These are phyloP conservation scores for Cynopterus brachyotis DNA, from an alignment of 2,113 vertebrate genomes.

Conservation along the genomic window DNA sequence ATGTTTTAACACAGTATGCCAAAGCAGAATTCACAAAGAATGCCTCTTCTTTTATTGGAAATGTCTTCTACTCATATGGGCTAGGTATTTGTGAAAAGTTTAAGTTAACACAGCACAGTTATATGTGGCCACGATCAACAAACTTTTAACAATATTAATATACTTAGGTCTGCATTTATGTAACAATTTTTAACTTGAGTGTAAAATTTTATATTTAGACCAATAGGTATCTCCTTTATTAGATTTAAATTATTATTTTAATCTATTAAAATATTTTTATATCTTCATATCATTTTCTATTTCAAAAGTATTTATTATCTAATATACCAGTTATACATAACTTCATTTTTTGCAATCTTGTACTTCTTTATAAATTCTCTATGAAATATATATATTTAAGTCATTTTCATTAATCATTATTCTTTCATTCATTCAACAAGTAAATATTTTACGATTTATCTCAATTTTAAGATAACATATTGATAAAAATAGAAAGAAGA, in stretches of 20 bases:
- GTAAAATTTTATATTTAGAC: neutral
- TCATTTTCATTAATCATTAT: neutral
- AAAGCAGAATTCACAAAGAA: neutral
- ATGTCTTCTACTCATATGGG: neutral
- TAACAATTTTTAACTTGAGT: neutral
- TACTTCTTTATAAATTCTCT: neutral
- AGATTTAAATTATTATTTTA: neutral
- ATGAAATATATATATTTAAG: neutral
- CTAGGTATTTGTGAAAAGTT: conserved; percentile 1
- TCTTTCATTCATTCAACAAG: neutral
- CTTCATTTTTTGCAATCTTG: neutral
- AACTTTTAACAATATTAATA: neutral
- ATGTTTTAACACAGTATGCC: conserved; percentile 1
- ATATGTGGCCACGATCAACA: neutral
- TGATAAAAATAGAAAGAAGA: neutral
- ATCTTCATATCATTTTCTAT: neutral
- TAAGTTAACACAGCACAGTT: neutral
- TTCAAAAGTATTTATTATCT: neutral
- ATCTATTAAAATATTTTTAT: neutral
- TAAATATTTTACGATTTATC: neutral
- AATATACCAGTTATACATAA: neutral
- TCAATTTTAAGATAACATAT: neutral
- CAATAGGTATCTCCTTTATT: neutral
- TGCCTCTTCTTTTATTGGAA: neutral
- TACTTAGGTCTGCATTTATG: neutral